Evolutionary conservation across 2,113 vertebrate genomes (phyloP).

Genomic region (Boleophthalmus pectinirostris): DNA sequence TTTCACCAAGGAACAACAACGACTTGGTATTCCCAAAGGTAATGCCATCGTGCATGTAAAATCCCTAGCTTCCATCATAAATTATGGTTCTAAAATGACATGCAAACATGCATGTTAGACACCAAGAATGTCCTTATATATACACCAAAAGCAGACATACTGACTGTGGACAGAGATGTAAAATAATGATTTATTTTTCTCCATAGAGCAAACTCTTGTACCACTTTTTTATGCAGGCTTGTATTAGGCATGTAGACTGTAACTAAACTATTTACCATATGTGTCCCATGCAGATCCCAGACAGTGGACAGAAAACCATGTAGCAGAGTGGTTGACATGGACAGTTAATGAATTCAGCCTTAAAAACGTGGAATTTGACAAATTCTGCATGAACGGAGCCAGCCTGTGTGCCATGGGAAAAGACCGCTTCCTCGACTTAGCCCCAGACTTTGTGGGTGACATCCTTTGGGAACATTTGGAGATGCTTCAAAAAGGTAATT

Average conservation of each 20-base stretch:
- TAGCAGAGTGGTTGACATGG: conserved; percentile 96
- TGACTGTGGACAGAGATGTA: conserved; percentile 33
- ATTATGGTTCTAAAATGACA: conserved; percentile 4
- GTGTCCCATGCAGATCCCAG: conserved; percentile 83
- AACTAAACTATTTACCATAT: background rate
- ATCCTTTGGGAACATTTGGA: conserved; percentile 99
- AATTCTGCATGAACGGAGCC: conserved; percentile 94
- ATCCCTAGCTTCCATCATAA: background rate
- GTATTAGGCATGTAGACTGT: background rate
- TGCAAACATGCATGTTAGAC: conserved; percentile 17
- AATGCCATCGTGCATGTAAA: conserved; percentile 25
- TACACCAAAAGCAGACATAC: conserved; percentile 25
- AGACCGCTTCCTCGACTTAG: conserved; percentile 95
- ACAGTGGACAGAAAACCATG: conserved; percentile 94
- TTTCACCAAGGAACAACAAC: conserved; percentile 94
- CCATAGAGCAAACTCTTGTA: conserved; percentile 34
- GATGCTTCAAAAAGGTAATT: conserved; percentile 96
- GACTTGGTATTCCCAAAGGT: conserved; percentile 97
- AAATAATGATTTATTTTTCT: conserved; percentile 46
- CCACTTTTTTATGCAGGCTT: background rate
- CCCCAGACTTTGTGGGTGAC: conserved; percentile 97
- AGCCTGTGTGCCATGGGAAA: conserved; percentile 93
- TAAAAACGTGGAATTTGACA: conserved; percentile 95
- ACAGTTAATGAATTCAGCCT: conserved; percentile 97
- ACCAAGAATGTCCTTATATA: conserved; percentile 11